Percentiles rank a stretch among this genome's conserved stretches.
phyloP scores from a whole-genome alignment of 2,888 invertebrate genomes.

The Monopis laevigella region DNA sequence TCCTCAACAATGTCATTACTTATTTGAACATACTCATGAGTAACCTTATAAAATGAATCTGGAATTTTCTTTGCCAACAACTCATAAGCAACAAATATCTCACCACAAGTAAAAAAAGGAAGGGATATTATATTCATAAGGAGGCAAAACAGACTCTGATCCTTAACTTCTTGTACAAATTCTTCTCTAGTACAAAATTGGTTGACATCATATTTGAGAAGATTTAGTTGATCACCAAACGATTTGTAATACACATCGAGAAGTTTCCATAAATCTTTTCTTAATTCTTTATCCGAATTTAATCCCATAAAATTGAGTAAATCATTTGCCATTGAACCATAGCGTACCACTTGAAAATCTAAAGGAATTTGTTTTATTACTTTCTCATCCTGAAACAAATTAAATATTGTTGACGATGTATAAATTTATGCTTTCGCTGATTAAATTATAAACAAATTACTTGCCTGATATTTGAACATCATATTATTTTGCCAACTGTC shows the following conservation, averaged over 20 bases:
- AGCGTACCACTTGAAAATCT: constrained; percentile 5
- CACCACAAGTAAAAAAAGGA: not conserved
- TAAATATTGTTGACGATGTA: no score
- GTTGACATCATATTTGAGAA: not conserved
- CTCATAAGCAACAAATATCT: not conserved
- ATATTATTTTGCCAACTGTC: constrained; percentile 11
- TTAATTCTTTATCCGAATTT: not conserved
- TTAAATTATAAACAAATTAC: no score
- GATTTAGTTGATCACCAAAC: not conserved
- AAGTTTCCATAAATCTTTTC: constrained; percentile 7
- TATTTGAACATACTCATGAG: not conserved
- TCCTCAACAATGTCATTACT: not conserved
- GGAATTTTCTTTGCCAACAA: constrained; percentile 2
- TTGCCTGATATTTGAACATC: constrained; percentile 11
- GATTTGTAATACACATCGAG: constrained; percentile 4
- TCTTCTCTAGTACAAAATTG: constrained; percentile 8
- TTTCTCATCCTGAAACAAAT: constrained; percentile 9
- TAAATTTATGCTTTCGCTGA: no score
- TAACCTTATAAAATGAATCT: not conserved
- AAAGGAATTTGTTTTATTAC: not conserved
- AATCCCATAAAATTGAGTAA: not conserved
- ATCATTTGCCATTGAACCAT: constrained; percentile 9
- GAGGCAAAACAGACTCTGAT: not conserved
- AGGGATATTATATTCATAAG: not conserved
- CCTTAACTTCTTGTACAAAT: constrained; percentile 3